Percentiles rank a stretch among this genome's conserved stretches.
phyloP scores from a whole-genome alignment of 92 coral and sea anemone genomes.

The Isaurus tuberculatus region DNA sequence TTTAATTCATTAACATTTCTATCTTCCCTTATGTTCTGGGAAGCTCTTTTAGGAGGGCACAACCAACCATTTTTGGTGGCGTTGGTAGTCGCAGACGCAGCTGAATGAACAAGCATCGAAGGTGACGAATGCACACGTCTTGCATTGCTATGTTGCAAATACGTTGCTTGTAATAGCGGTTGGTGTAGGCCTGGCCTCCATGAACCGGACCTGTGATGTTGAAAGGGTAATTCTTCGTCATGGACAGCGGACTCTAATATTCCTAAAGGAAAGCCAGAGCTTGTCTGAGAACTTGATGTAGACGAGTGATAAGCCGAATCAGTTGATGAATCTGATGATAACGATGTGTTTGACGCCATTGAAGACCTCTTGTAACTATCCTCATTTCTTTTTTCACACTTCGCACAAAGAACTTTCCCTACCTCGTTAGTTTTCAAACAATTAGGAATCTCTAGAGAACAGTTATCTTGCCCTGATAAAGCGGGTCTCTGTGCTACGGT shows the following conservation, averaged over 20 bases:
- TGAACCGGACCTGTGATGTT: slow-evolving; percentile 11
- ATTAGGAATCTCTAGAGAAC: slow-evolving; percentile 39
- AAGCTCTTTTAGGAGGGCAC: slow-evolving; percentile 44
- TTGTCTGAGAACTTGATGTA: slow-evolving; percentile 34
- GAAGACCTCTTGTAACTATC: slow-evolving; percentile 62
- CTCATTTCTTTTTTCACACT: slow-evolving; percentile 75
- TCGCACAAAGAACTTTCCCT: slow-evolving; percentile 58
- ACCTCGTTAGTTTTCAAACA: slow-evolving; percentile 15
- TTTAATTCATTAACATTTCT: slow-evolving; percentile 79
- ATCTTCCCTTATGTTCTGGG: slow-evolving; percentile 43
- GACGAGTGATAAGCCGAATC: slow-evolving; percentile 78
- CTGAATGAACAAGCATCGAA: neutral
- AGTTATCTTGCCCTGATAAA: slow-evolving; percentile 55
- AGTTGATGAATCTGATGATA: slow-evolving; percentile 83
- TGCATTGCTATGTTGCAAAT: slow-evolving; percentile 32
- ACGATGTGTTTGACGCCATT: slow-evolving; percentile 77
- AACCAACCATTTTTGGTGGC: neutral
- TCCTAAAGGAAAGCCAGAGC: slow-evolving; percentile 1
- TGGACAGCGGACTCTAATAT: neutral
- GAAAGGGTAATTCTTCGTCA: neutral
- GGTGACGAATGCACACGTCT: slow-evolving; percentile 24
- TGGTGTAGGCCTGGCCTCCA: neutral
- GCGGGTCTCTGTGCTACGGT: neutral
- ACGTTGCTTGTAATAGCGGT: neutral
- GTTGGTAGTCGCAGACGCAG: neutral